Evolutionary conservation across 2,113 vertebrate species (phyloP).

Genomic region (Oxyura jamaicensis): DNA sequence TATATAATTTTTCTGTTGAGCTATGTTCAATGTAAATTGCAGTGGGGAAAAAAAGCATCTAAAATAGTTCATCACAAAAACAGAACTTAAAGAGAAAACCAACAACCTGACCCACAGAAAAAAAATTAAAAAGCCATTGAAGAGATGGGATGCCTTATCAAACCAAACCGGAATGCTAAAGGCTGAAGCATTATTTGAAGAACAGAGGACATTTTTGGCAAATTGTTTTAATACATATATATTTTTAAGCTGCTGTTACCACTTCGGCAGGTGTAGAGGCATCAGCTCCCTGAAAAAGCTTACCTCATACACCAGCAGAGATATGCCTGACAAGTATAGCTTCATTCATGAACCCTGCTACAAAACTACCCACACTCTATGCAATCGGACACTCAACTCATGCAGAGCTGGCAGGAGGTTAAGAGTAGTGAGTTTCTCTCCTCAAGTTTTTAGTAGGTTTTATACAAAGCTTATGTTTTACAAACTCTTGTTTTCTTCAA

Average conservation of each 20-base stretch:
- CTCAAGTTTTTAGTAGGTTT: background rate
- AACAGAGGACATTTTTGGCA: background rate
- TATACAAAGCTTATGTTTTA: background rate
- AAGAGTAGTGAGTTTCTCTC: background rate
- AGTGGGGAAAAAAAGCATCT: background rate
- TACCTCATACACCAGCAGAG: background rate
- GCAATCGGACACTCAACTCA: accelerated
- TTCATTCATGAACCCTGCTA: background rate
- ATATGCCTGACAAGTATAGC: background rate
- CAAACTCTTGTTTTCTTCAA: background rate
- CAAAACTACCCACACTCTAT: accelerated
- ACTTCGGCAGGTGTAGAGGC: background rate
- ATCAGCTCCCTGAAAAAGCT: background rate
- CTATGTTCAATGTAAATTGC: background rate
- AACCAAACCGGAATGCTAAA: background rate
- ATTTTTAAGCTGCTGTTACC: background rate
- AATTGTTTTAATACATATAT: background rate
- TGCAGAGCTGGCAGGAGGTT: background rate
- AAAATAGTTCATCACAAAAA: background rate
- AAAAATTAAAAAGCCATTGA: background rate
- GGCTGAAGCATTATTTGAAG: background rate
- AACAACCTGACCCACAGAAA: background rate
- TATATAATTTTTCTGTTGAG: background rate
- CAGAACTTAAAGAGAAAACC: background rate
- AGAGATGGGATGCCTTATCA: background rate